A percentile compares a stretch with the other conserved stretches of the same genome.
These are phyloP conservation scores for Philhelius pedissequus DNA, from an alignment of 2,888 invertebrate species.

Conservation along the genomic window DNA sequence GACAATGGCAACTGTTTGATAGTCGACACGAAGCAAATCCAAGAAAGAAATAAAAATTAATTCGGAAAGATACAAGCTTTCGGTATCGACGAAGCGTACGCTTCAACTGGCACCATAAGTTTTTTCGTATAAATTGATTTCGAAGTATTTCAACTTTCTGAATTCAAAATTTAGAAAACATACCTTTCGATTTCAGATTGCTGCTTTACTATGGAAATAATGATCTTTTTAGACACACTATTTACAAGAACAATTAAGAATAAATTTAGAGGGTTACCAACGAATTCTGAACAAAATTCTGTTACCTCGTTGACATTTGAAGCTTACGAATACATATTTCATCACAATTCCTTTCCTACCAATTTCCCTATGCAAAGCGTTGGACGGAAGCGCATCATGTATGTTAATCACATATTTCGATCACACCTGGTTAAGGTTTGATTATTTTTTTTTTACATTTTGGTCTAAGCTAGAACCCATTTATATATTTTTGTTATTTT, in stretches of 20 bases:
- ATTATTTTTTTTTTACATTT: neutral
- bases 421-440: slow-evolving; percentile 1
- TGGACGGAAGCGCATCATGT: neutral
- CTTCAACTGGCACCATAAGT: too few relatives aligned
- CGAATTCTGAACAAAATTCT: neutral
- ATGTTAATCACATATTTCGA: slow-evolving; percentile 27
- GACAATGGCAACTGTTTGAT: slow-evolving; percentile 22
- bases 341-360: neutral
- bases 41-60: slow-evolving; percentile 1
- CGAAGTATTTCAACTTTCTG: too few relatives aligned
- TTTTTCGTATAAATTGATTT: too few relatives aligned
- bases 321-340: neutral
- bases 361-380: neutral
- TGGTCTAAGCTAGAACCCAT: neutral
- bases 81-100: too few relatives aligned
- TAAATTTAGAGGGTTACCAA: too few relatives aligned
- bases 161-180: neutral
- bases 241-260: too few relatives aligned
- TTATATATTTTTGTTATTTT: neutral
- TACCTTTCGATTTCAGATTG: neutral
- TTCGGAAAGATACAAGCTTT: neutral
- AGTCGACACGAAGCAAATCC: slow-evolving; percentile 16
- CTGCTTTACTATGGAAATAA: neutral
- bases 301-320: neutral
- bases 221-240: neutral